A percentile compares a stretch with the other conserved stretches of the same genome.
phyloP scores from a whole-genome alignment of 2,888 invertebrate species.

The Venustoraphidia nigricollis region DNA sequence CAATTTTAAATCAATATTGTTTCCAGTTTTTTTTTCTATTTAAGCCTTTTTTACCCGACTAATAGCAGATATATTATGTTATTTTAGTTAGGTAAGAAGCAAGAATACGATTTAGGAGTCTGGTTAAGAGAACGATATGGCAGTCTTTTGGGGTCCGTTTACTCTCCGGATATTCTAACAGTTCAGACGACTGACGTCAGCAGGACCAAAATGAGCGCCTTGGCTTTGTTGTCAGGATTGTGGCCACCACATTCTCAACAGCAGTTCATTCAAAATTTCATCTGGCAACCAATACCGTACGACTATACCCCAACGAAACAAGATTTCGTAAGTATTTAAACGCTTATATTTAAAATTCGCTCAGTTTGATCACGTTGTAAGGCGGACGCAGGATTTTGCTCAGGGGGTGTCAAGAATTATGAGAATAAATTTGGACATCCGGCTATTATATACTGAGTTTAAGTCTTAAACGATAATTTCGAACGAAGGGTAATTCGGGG shows the following conservation, averaged over 20 bases:
- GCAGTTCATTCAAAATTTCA: conserved; percentile 18
- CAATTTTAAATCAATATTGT: no score
- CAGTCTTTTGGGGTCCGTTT: conserved; percentile 40
- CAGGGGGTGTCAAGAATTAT: no score
- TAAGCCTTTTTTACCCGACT: no score
- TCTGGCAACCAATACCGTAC: conserved; percentile 69
- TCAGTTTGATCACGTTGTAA: no score
- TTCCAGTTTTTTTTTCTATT: no score
- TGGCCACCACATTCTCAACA: conserved; percentile 44
- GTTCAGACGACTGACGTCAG: conserved; percentile 58
- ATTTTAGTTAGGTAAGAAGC: conserved; percentile 36
- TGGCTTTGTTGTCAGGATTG: conserved; percentile 52
- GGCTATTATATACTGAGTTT: no score
- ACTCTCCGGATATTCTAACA: conserved; percentile 41
- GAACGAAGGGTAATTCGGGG: no score
- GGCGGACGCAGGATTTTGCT: no score
- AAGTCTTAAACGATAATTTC: no score
- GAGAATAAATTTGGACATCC: no score
- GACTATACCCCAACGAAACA: conserved; percentile 46
- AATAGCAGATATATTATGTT: no score
- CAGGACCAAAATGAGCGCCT: conserved; percentile 57
- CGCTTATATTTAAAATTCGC: no score
- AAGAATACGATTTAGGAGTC: conserved; percentile 47
- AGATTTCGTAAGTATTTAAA: conserved; percentile 35
- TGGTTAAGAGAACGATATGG: conserved; percentile 47